Evolutionary conservation across 2,888 invertebrate species (phyloP).

Genomic region (Synanthedon formicaeformis): DNA sequence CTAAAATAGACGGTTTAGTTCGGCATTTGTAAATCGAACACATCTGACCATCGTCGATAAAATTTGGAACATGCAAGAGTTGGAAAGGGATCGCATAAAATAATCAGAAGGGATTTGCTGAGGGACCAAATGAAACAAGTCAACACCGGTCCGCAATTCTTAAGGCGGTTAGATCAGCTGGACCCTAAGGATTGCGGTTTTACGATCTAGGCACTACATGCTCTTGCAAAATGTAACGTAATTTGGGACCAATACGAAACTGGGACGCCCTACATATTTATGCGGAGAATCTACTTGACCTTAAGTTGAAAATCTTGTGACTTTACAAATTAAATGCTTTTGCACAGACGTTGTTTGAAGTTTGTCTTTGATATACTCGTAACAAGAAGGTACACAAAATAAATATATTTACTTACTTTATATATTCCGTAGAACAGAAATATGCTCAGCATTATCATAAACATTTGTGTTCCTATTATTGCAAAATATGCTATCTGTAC

Average conservation of each 20-base stretch:
- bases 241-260: too few relatives aligned
- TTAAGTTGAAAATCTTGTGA: too few relatives aligned
- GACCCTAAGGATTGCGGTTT: slow-evolving; percentile 1
- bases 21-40: too few relatives aligned
- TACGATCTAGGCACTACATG: background rate
- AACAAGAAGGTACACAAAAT: too few relatives aligned
- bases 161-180: background rate
- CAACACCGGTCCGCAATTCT: slow-evolving; percentile 7
- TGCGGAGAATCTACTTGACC: too few relatives aligned
- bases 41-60: slow-evolving; percentile 10
- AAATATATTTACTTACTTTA: slow-evolving; percentile 71
- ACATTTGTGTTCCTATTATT: slow-evolving; percentile 83
- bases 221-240: background rate
- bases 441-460: slow-evolving; percentile 80
- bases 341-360: too few relatives aligned
- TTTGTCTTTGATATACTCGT: too few relatives aligned
- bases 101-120: slow-evolving; percentile 15
- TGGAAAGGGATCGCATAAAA: slow-evolving; percentile 20
- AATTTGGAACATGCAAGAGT: slow-evolving; percentile 18
- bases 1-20: too few relatives aligned
- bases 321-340: too few relatives aligned
- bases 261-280: too few relatives aligned
- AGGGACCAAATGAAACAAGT: slow-evolving; percentile 14
- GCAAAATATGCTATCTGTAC: slow-evolving; percentile 85
- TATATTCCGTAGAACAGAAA: slow-evolving; percentile 79